phyloP scores from a whole-genome alignment of 2,888 invertebrate species.

The Myopa testacea region DNA sequence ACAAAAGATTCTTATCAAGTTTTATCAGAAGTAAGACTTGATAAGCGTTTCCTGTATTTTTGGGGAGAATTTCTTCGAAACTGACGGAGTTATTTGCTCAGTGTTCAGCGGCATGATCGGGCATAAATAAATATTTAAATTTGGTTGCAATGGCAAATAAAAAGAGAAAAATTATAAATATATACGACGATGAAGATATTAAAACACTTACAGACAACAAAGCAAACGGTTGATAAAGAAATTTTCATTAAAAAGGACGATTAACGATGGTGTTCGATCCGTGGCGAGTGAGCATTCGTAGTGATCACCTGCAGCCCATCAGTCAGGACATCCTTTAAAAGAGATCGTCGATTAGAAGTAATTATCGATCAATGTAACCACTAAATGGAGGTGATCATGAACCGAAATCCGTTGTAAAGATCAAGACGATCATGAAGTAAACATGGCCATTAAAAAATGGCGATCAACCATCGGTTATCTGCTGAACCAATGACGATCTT shows the following conservation, averaged over 20 bases:
- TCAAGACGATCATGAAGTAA: too few relatives aligned
- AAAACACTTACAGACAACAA: neutral
- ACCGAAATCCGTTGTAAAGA: too few relatives aligned
- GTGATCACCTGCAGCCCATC: too few relatives aligned
- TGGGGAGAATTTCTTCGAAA: neutral
- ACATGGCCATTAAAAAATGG: neutral
- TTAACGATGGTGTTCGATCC: too few relatives aligned
- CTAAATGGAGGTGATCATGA: too few relatives aligned
- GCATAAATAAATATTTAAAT: neutral
- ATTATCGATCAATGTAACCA: too few relatives aligned
- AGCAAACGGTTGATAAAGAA: too few relatives aligned
- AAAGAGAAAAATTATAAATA: neutral
- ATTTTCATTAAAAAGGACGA: too few relatives aligned
- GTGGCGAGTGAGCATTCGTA: too few relatives aligned
- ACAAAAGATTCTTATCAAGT: neutral
- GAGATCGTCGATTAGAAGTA: too few relatives aligned
- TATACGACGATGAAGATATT: neutral
- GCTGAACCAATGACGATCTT: neutral
- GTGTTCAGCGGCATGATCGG: neutral
- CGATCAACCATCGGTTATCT: neutral
- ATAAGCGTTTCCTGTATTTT: slow-evolving; percentile 21
- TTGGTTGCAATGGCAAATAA: neutral
- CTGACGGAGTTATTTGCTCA: neutral
- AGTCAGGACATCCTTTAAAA: too few relatives aligned
- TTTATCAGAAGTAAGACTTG: neutral